These are phyloP conservation scores for Melanotaenia trifasciata DNA, from an alignment of 2,797 vertebrate species.

Conservation along the genomic window DNA sequence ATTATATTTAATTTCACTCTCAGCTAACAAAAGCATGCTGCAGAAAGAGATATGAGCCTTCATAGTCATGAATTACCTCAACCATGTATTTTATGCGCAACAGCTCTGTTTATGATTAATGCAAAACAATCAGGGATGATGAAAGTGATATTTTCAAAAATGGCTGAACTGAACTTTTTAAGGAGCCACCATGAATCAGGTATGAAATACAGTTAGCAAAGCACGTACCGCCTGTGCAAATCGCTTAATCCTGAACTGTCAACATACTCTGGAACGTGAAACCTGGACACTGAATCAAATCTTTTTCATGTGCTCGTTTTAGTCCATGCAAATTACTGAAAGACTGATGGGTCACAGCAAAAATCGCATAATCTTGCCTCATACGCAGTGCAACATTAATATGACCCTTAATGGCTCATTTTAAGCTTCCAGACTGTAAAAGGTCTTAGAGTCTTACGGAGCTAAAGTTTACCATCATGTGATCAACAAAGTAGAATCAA, in stretches of 20 bases:
- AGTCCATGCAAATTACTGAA: conserved; percentile 25
- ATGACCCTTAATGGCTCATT: conserved; percentile 24
- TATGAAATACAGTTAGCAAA: conserved; percentile 13
- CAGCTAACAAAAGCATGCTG: conserved; percentile 27
- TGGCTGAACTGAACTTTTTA: not conserved
- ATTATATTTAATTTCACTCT: conserved; percentile 48
- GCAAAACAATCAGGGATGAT: not conserved
- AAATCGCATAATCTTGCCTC: conserved; percentile 25
- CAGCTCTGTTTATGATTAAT: conserved; percentile 9
- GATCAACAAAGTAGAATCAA: conserved; percentile 39
- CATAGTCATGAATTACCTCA: conserved; percentile 25
- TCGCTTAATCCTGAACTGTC: conserved; percentile 11
- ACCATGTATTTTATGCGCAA: conserved; percentile 15
- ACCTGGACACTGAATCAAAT: conserved; percentile 56
- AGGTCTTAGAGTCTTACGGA: not conserved
- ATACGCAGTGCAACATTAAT: conserved; percentile 41
- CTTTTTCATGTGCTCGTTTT: conserved; percentile 56
- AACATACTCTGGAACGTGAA: conserved; percentile 42
- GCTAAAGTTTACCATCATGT: conserved; percentile 36
- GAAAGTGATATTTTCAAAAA: conserved; percentile 14
- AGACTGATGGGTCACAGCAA: not conserved
- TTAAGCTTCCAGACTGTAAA: conserved; percentile 25
- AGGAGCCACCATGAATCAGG: conserved; percentile 30
- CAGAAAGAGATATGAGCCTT: conserved; percentile 18
- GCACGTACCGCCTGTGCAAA: conserved; percentile 24